Evolutionary conservation across 2,797 vertebrate species (phyloP), one percentile per base, ranked within the genome.

Genomic region (Coregonus ussuriensis): DNA sequence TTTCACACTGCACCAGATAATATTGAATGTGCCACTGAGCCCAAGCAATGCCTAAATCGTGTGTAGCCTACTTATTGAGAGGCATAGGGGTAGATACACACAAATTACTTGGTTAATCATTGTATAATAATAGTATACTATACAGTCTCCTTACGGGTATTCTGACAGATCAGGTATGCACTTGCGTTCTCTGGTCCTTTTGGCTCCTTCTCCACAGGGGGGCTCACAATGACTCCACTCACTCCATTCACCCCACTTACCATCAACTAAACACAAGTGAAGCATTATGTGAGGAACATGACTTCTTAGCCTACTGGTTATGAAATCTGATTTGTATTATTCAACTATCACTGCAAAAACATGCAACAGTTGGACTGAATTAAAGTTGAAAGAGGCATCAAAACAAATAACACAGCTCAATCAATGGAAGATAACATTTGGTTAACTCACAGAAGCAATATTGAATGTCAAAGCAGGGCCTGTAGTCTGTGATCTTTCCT

Each of bases 221-320:
- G 59, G 59, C 21, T 63, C 21, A 63, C 59, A 63, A 9, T n/a
- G 59, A 63, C 59, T 63, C 59, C 59, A 63, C 59, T 63, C 59
- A 63, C 59, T 63, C 59, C 59, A 63, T 63, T 63, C 59, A 63
- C 9, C 4, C 59, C 21, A 63, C 3, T 4, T 25, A 25, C 59
- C n/a, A 25, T 63, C 11, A 7, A 63, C 59, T 63, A 21, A 63
- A 63, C 59, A 63, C n/a, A 63, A 63, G 21, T 13, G 2, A n/a
- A 59, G 56, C 18, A 59, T 59, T 15, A n/a, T 59, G 18, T 59
- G 6, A 59, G 56, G 56, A 59, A 59, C 18, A 59, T 59, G n/a
- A 21, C 18, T 59, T 59, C 5, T 18, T 59, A 47, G 9, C 0
- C 41, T 47, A 47, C 41, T 47, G 41, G 9, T 47, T 11, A 47